Base-by-base conservation (phyloP, 2,113 vertebrate species). In the Oncorhynchus kisutch region DNA sequence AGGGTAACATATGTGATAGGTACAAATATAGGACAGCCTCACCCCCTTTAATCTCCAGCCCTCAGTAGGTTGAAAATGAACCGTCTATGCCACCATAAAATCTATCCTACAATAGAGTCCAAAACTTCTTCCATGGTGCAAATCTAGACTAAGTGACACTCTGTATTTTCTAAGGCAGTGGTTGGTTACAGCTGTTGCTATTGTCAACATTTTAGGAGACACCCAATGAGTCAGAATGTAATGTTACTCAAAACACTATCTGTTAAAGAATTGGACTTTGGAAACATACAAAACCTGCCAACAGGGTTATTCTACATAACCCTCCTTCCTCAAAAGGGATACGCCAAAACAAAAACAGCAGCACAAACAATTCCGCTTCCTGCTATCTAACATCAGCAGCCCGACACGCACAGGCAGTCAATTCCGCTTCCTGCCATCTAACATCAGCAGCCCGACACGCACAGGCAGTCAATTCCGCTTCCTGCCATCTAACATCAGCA, bases 291-390 rank as follows among this genome's bases (percentile, higher is more conserved):
- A 31, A 8, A 39, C 39, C 39, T 45, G 39, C 27, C 59, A 70
- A 25, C 16, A 67, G 71, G 73, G 75, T 72, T 18, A 31, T 31
- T 65, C 39, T 67, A 83, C 29, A 22, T 69, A 84, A 82, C 51
- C 48, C 20, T 25, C 39, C 14, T 4, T 64, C 76, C 73, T 51
- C 69, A 74, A 20, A 20, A n/a, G 78, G 79, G 77, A 73, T 75
- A 70, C 72, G 78, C 76, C 71, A 72, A 82, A 85, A 67, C 39
- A 67, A 79, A 71, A 85, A 18, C 69, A 14, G 4, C 3, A 51
- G 68, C 78, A 80, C 75, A 84, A 86, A 86, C 82, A 82, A 70
- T 34, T 2, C 9, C 24, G 49, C 31, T 65, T 39, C 39, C 0
- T 9, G 34, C 39, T 39, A 57, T 13, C 18, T 3, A 54, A 7